Conservation (phyloP, 2,113 vertebrate species). For the Mus pahari region DNA sequence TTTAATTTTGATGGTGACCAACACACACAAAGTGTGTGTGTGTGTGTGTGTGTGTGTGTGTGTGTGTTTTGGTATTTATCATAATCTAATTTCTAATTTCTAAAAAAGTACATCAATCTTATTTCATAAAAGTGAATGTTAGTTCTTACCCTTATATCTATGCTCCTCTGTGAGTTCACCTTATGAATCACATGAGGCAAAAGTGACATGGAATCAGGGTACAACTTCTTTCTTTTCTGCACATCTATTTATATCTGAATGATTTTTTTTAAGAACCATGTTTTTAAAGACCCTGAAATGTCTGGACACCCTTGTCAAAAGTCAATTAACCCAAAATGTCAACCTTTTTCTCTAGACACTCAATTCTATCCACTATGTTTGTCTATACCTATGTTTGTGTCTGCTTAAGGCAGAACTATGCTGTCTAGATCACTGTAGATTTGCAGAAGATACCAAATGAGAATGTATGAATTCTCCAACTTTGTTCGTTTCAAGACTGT, state of each 20-base stretch:
- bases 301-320: not conserved
- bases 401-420: not conserved
- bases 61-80: not conserved
- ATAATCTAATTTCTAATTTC: not conserved
- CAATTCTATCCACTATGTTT: not conserved
- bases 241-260: not conserved
- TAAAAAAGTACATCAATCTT: not conserved
- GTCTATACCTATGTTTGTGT: not conserved
- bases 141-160: not conserved
- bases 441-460: not conserved
- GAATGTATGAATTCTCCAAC: not conserved
- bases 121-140: not conserved
- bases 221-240: not conserved
- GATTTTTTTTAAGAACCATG: not conserved
- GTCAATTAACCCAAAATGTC: slow-evolving; percentile 14
- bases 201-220: not conserved
- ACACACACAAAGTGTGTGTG: no score
- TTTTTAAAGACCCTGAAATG: not conserved
- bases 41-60: not conserved
- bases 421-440: not conserved
- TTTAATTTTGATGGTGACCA: slow-evolving; percentile 8
- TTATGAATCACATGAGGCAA: not conserved
- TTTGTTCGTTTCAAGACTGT: not conserved
- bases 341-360: not conserved
- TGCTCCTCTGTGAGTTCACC: not conserved